Conservation (phyloP, 2,888 invertebrate genomes). For the Drosophila anomalipes region DNA sequence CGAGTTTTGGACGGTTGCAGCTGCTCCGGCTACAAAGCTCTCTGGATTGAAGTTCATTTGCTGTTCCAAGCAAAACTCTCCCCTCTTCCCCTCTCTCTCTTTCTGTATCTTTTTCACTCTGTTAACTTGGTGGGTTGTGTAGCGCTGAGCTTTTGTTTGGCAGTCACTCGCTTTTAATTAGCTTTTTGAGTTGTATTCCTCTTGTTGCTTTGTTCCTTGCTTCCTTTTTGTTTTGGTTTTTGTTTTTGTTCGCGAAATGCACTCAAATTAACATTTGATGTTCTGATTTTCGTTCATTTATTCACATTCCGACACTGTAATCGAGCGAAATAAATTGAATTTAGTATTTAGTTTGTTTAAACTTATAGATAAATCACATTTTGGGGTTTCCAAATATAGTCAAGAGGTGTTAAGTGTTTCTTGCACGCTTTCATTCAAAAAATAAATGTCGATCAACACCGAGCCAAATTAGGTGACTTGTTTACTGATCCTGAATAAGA, state of each 20-base stretch:
- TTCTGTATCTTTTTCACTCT: constrained; percentile 12
- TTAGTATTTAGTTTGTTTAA: constrained; percentile 6
- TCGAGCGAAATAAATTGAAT: constrained; percentile 4
- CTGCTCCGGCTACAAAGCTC: constrained; percentile 65
- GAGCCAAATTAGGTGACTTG: background rate
- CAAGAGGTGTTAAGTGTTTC: background rate
- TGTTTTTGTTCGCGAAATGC: constrained; percentile 71
- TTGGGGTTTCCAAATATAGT: background rate
- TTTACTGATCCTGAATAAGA: background rate
- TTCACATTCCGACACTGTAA: constrained; percentile 41
- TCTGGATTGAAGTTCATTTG: constrained; percentile 81
- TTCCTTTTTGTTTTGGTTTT: constrained; percentile 19
- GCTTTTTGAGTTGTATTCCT: constrained; percentile 1
- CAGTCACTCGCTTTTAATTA: constrained; percentile 17
- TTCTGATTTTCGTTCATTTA: constrained; percentile 50
- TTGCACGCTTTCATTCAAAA: background rate
- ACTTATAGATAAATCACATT: background rate
- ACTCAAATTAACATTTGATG: constrained; percentile 67
- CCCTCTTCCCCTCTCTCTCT: constrained; percentile 1
- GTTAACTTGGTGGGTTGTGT: constrained; percentile 44
- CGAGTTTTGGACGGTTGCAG: constrained; percentile 54
- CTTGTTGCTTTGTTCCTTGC: constrained; percentile 6
- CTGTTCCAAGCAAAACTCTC: constrained; percentile 23
- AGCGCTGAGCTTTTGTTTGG: constrained; percentile 37
- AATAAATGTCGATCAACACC: background rate